A percentile compares a stretch with the other conserved stretches of the same genome.
Evolutionary conservation across 2,888 invertebrate genomes (phyloP).

Genomic region (Deroplatys truncata): DNA sequence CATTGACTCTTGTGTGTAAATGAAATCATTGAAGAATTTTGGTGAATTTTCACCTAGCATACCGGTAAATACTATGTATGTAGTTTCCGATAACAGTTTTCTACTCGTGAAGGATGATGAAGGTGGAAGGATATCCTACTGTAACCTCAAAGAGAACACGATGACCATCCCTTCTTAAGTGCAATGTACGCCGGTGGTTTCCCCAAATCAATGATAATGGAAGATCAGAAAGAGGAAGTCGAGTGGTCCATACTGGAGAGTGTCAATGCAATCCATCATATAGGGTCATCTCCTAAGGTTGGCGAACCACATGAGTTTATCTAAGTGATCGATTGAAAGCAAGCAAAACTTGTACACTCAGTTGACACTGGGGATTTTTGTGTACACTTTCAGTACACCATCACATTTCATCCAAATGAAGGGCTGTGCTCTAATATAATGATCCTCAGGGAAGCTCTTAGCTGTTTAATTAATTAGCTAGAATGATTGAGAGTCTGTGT

Average conservation of each 20-base stretch:
- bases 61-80: too few species aligned
- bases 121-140: too few species aligned
- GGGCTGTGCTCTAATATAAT: not conserved
- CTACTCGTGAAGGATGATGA: too few species aligned
- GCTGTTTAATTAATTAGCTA: not conserved
- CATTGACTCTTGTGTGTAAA: too few species aligned
- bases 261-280: not conserved
- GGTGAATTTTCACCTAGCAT: too few species aligned
- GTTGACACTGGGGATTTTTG: not conserved
- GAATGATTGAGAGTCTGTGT: not conserved
- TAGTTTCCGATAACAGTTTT: too few species aligned
- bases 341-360: not conserved
- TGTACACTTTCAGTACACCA: not conserved
- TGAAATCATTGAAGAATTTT: too few species aligned
- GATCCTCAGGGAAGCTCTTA: not conserved
- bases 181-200: not conserved
- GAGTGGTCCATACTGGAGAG: not conserved
- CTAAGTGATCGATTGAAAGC: not conserved
- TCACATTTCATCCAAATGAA: not conserved
- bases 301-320: not conserved
- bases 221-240: not conserved
- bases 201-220: not conserved
- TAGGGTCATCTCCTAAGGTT: not conserved
- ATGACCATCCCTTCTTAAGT: not conserved
- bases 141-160: too few species aligned